These are phyloP conservation scores for Macrophya alboannulata DNA, from an alignment of 2,888 invertebrate species.

Conservation along the genomic window DNA sequence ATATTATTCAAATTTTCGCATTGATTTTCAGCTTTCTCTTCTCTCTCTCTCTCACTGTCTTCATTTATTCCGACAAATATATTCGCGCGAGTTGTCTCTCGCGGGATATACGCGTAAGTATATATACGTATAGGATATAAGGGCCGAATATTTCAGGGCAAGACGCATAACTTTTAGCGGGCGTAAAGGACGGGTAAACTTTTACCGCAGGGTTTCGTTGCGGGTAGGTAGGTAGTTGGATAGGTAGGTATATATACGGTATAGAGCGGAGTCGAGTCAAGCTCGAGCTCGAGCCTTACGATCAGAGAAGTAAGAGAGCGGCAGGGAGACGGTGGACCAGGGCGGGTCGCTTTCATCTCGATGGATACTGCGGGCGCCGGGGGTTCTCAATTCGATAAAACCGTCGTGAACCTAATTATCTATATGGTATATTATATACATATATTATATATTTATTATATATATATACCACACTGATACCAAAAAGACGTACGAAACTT, in stretches of 20 bases:
- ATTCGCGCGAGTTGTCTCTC: constrained; percentile 18
- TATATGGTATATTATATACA: background rate
- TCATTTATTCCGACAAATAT: background rate
- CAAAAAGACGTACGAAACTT: too few species aligned
- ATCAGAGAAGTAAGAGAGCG: background rate
- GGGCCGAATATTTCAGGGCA: constrained; percentile 28
- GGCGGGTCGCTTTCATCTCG: constrained; percentile 66
- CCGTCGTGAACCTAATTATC: constrained; percentile 40
- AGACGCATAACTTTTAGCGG: constrained; percentile 33
- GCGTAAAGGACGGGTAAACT: constrained; percentile 11
- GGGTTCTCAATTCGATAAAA: constrained; percentile 63
- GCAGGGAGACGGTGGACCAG: constrained; percentile 17
- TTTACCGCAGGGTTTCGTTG: constrained; percentile 40
- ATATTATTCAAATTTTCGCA: constrained; percentile 18
- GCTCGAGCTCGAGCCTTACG: background rate
- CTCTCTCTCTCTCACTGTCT: constrained; percentile 21
- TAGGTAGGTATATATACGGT: background rate
- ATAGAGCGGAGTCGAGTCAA: background rate
- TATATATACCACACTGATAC: too few species aligned
- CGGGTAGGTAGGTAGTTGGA: background rate
- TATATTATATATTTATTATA: background rate
- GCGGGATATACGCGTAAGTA: background rate
- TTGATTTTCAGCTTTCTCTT: constrained; percentile 11
- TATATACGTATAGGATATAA: background rate
- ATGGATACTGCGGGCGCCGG: constrained; percentile 61